A percentile compares a stretch with the other conserved stretches of the same genome.
Conservation (phyloP, 2,797 vertebrate genomes). For the Anolis apletophallus region DNA sequence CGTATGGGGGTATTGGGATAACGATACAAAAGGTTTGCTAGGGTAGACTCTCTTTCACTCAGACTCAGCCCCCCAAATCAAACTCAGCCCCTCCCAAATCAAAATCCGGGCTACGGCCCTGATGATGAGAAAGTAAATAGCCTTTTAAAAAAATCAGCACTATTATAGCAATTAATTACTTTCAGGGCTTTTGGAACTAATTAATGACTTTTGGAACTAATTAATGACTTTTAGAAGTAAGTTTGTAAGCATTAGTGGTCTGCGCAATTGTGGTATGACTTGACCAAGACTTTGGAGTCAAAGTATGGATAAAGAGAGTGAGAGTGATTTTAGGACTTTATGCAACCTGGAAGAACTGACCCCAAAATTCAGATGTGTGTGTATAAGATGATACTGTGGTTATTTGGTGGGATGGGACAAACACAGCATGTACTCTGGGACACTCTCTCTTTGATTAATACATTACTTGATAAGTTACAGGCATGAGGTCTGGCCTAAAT, state of each 20-base stretch:
- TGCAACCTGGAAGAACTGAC: not conserved
- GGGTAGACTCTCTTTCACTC: too few species aligned
- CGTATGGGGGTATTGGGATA: too few species aligned
- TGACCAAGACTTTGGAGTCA: not conserved
- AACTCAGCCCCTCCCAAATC: too few species aligned
- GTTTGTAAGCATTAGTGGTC: not conserved
- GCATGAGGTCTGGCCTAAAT: not conserved
- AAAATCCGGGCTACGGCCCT: too few species aligned
- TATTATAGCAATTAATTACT: not conserved
- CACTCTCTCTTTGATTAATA: slow-evolving; percentile 15
- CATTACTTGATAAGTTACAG: slow-evolving; percentile 3
- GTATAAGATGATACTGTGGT: not conserved
- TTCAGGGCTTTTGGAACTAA: not conserved
- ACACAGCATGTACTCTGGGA: not conserved
- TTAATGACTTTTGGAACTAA: not conserved
- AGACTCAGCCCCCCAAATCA: too few species aligned
- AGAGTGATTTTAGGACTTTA: not conserved
- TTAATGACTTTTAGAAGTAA: not conserved
- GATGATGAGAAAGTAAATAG: not conserved
- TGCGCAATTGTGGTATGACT: not conserved
- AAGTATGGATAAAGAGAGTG: not conserved
- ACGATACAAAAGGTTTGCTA: too few species aligned
- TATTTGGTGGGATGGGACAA: not conserved
- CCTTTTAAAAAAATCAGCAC: not conserved
- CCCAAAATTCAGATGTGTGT: not conserved